Percentiles rank a stretch among this genome's conserved stretches.
Conservation (phyloP, 2,888 invertebrate genomes). For the Perizoma affinitatum region DNA sequence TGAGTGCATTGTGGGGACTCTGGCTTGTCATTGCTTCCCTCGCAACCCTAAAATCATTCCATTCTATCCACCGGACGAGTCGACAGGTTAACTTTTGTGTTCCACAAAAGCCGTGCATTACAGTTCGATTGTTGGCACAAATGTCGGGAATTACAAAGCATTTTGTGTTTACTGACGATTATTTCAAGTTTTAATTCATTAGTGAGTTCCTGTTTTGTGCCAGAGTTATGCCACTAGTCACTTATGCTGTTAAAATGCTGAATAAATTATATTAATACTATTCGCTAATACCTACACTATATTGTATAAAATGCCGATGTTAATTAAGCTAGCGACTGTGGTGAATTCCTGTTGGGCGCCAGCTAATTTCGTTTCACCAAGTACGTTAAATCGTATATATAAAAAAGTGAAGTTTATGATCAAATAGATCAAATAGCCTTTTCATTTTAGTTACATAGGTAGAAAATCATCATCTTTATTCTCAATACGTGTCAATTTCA, state of each 20-base stretch:
- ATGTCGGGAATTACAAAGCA: constrained; percentile 79
- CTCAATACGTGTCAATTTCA: no score
- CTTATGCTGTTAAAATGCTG: neutral
- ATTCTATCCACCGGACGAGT: constrained; percentile 74
- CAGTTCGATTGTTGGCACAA: constrained; percentile 80
- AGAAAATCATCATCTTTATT: no score
- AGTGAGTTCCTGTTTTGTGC: constrained; percentile 47
- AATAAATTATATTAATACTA: neutral
- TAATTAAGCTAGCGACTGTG: no score
- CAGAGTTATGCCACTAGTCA: constrained; percentile 5
- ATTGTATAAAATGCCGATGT: no score
- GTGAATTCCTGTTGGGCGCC: no score
- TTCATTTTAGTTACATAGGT: no score
- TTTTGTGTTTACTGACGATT: constrained; percentile 70
- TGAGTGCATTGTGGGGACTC: constrained; percentile 71
- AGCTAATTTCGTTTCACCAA: no score
- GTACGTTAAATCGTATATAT: no score
- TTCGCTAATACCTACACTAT: no score
- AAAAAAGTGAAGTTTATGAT: no score
- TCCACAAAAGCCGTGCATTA: constrained; percentile 80
- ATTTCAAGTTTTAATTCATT: constrained; percentile 55
- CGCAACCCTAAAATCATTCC: constrained; percentile 81
- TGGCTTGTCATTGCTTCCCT: constrained; percentile 81
- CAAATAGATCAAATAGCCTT: no score
- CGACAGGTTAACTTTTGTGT: constrained; percentile 83